Base-by-base conservation (phyloP, 2,888 invertebrate species). In the Polymixis lichenea region DNA sequence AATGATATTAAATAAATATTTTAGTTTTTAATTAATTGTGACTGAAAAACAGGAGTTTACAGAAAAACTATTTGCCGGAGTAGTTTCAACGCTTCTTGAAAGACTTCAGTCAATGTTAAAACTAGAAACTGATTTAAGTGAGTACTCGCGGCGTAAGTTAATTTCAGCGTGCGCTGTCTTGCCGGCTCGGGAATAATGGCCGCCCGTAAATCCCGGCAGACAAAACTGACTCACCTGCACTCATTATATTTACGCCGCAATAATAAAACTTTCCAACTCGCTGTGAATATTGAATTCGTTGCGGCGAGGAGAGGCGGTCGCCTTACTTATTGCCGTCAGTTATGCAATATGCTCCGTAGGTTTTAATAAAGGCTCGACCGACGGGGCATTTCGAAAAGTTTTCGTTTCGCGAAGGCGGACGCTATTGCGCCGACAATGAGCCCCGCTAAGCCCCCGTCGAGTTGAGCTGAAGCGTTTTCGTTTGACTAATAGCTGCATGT, bases 191-290 rank as follows among this genome's bases (percentile, higher is more conserved):
- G 91, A 92, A 93, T 94, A 94, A 93, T 91, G 92, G 91, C 90
- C 86, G 90, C 84, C 90, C 90, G 92, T 95, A 95, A 96, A 95
- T 96, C 95, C 94, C 93, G 82, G 88, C 94, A 95, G 95, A 95
- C 95, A 92, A 91, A 94, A 94, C 93, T 91, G 93, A 91, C 94
- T 95, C 95, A 96, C 96, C 96, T 96, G 95, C 95, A 95, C 95
- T 96, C 95, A 95, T 96, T 96, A 96, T 96, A 95, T 96, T 95
- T 96, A 96, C 93, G 95, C 95, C 94, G 95, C 94, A 95, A 96
- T 96, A 96, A 96, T 95, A 95, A 96, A 96, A 96, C 94, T 96
- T 96, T 93, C 91, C 95, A 94, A 94, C 95, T 95, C 93, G 87
- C 91, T 91, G 92, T 93, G 95, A 95, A 96, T 96, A 96, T 96